phyloP scores from a whole-genome alignment of 1,140 invertebrate species.

The Triops longicaudatus region DNA sequence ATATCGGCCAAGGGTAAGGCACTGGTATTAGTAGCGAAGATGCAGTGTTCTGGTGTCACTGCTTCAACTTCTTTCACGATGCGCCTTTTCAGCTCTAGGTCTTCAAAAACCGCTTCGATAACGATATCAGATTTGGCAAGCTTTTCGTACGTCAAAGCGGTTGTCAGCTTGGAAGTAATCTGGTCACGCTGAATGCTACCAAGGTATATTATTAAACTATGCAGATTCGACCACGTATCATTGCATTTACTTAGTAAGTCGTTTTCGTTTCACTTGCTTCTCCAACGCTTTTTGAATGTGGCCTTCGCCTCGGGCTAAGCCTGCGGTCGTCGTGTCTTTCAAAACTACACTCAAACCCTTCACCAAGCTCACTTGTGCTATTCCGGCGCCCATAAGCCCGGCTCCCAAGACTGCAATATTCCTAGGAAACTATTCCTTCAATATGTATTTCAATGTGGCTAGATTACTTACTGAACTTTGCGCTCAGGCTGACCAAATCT shows the following conservation, averaged over 20 bases:
- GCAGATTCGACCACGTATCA: background rate
- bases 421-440: background rate
- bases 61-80: slow-evolving; percentile 17
- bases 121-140: background rate
- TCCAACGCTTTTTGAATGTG: slow-evolving; percentile 8
- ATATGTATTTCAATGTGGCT: background rate
- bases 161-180: background rate
- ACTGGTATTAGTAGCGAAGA: slow-evolving; percentile 19
- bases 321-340: background rate
- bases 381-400: slow-evolving; percentile 21
- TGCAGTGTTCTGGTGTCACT: background rate
- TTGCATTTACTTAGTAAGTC: background rate
- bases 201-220: too few relatives aligned
- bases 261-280: background rate
- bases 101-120: slow-evolving; percentile 22
- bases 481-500: slow-evolving; percentile 38
- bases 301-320: background rate
- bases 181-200: background rate
- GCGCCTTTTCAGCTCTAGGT: background rate
- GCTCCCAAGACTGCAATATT: slow-evolving; percentile 18
- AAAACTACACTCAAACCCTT: background rate
- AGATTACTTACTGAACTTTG: background rate
- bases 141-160: background rate
- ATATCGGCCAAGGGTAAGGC: slow-evolving; percentile 7
- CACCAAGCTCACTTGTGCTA: background rate